These are phyloP conservation scores for Indicator maculatus DNA, from an alignment of 2,113 vertebrate species.

Conservation along the genomic window DNA sequence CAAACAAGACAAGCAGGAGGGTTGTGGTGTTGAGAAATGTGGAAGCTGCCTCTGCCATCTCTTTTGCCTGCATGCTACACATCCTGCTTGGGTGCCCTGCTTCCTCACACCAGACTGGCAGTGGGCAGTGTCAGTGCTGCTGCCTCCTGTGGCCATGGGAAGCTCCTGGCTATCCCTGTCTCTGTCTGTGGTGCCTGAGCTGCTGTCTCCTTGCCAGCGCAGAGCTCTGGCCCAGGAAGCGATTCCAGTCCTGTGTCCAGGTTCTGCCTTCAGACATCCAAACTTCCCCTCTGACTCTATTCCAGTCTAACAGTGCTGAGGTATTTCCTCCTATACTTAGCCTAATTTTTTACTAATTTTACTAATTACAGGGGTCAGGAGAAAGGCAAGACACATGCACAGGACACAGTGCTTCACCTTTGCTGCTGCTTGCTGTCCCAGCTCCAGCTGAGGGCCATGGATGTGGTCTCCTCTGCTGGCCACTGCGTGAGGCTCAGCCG, in stretches of 20 bases:
- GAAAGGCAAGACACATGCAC: too few relatives aligned
- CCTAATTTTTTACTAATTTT: too few relatives aligned
- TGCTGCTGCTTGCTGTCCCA: background rate
- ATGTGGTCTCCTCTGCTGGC: background rate
- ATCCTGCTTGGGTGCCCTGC: background rate
- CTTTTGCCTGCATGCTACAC: background rate
- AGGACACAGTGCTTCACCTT: background rate
- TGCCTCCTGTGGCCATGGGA: background rate
- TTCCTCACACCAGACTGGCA: background rate
- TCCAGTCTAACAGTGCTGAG: too few relatives aligned
- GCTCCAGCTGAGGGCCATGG: background rate
- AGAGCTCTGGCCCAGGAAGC: background rate
- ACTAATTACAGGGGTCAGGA: too few relatives aligned
- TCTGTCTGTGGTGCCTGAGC: background rate
- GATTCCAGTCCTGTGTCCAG: background rate
- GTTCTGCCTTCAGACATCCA: background rate
- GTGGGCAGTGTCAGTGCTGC: background rate
- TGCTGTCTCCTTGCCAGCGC: background rate
- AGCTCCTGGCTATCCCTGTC: background rate
- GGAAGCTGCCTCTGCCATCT: background rate
- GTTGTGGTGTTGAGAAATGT: background rate
- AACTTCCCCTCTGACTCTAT: too few relatives aligned
- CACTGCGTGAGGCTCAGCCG: background rate
- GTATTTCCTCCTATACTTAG: too few relatives aligned
- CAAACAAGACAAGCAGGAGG: constrained; percentile 7